Evolutionary conservation across 2,113 vertebrate genomes (phyloP), one percentile per base, ranked within the genome.

Genomic region (Daubentonia madagascariensis): DNA sequence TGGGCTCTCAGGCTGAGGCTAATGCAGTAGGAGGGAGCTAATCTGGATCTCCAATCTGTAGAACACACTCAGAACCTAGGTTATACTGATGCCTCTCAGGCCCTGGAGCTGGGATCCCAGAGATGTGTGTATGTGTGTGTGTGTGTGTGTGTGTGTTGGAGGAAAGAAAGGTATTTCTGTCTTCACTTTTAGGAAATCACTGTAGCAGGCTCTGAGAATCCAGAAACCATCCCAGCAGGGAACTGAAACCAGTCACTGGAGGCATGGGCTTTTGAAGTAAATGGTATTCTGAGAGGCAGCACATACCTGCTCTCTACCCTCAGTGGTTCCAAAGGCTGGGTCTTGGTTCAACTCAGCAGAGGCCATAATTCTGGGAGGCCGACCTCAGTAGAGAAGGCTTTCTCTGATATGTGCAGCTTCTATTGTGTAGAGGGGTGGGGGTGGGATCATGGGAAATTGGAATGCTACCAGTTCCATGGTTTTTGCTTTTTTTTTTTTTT

Each of bases 371-470:
- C 75, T 45, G 32, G 65, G 68, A 81, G 72, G 40, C 83, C 65
- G 50, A 70, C 86, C 94, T 96, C 73, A n/a, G 57, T 96, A 70
- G 43, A 68, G 35, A 89, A 95, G 92, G 65, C 45, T 91, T 91
- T 87, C 76, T 94, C 30, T 86, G 67, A 80, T 65, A 7, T 43
- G 17, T 84, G 61, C 65, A 88, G 93, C 57, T 89, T 85, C 67
- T 40, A 6, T 85, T 90, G 35, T 86, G 30, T 93, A 37, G 73
- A 43, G 37, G 52, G 37, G 28, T 76, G 25, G 59, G 61, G 50
- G 32, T 91, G 63, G 87, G 57, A 85, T 78, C 81, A 52, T 52
- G 35, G 81, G 78, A 91, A 85, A 86, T 83, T 90, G 40, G 93
- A 89, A 32, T 95, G 54, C 89, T 85, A 8, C 52, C n/a, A 76